A percentile compares a stretch with the other conserved stretches of the same genome.
Conservation (phyloP, 2,797 vertebrate species). For the Manis javanica region DNA sequence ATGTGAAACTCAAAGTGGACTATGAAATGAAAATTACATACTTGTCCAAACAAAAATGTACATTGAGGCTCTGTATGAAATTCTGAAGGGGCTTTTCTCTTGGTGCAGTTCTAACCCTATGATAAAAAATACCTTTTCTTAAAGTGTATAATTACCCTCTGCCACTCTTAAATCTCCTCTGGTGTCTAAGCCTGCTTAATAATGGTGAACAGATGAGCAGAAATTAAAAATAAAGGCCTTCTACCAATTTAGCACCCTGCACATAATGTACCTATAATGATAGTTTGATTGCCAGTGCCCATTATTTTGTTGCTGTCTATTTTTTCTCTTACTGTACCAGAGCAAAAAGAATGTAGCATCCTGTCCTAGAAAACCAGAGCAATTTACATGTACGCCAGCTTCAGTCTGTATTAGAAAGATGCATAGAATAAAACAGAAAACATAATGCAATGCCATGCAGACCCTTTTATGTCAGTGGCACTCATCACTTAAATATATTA, state of each 20-base stretch:
- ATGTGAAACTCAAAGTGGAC: background rate
- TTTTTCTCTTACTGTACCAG: constrained; percentile 78
- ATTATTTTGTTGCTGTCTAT: constrained; percentile 87
- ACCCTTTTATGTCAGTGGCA: constrained; percentile 1
- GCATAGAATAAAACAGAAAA: constrained; percentile 46
- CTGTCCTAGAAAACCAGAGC: constrained; percentile 78
- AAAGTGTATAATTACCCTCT: constrained; percentile 90
- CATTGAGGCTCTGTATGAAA: constrained; percentile 41
- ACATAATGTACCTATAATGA: constrained; percentile 90
- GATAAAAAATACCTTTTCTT: constrained; percentile 86
- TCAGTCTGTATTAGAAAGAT: constrained; percentile 74
- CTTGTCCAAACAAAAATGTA: constrained; percentile 46
- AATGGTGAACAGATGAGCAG: constrained; percentile 87
- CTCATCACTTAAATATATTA: constrained; percentile 60
- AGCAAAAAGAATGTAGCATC: constrained; percentile 74
- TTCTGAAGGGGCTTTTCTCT: constrained; percentile 82
- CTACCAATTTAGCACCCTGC: constrained; percentile 86
- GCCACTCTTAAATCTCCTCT: constrained; percentile 86
- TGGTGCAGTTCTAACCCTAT: constrained; percentile 81
- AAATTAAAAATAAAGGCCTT: constrained; percentile 89
- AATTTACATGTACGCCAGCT: constrained; percentile 79
- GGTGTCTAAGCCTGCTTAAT: constrained; percentile 88
- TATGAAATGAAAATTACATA: constrained; percentile 45
- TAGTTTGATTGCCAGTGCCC: constrained; percentile 86
- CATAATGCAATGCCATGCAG: constrained; percentile 51